Evolutionary conservation across 2,113 vertebrate species (phyloP).

Genomic region (Hiodon alosoides): DNA sequence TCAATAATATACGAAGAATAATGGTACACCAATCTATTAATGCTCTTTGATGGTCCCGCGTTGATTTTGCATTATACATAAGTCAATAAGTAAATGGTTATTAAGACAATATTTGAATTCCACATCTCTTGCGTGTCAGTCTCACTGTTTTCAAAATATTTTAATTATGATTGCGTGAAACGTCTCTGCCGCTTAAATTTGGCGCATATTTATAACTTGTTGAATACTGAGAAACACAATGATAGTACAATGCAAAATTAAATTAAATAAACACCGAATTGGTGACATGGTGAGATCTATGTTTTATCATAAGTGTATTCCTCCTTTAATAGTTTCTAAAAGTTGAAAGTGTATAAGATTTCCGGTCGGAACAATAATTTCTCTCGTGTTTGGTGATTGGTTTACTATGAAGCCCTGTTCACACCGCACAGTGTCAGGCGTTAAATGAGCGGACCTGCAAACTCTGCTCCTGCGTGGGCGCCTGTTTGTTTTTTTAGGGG

Average conservation of each 20-base stretch:
- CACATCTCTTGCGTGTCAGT: neutral
- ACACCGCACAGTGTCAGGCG: neutral
- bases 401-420: neutral
- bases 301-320: no score
- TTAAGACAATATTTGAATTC: constrained; percentile 67
- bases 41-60: constrained; percentile 81
- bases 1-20: constrained; percentile 84
- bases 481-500: neutral
- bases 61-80: constrained; percentile 65
- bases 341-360: no score
- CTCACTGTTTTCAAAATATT: neutral
- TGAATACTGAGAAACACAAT: no score
- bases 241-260: no score
- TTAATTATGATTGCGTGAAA: neutral
- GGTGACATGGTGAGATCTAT: no score
- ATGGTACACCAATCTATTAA: constrained; percentile 84
- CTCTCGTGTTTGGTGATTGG: no score
- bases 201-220: no score
- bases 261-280: no score
- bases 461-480: neutral
- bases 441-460: neutral
- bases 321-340: no score
- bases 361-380: no score
- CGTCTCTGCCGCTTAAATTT: no score
- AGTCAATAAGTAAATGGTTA: constrained; percentile 78